Conservation (phyloP, 2,113 vertebrate species). For the Hiodon tergisus region DNA sequence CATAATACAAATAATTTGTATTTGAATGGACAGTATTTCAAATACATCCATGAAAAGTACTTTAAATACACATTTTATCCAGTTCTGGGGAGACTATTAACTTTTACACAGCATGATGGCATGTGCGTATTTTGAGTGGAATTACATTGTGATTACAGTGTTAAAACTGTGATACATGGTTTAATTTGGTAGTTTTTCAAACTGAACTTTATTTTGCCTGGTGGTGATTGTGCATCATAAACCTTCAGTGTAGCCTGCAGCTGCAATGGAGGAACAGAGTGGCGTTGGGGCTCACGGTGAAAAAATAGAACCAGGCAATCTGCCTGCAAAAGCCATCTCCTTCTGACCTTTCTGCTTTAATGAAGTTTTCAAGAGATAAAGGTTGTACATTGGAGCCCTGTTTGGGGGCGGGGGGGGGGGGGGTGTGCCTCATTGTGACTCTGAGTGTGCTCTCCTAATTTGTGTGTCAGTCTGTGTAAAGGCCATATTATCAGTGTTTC, state of each 20-base stretch:
- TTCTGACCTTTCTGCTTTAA: slow-evolving; percentile 60
- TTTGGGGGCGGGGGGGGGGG: not conserved
- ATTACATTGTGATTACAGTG: too few relatives aligned
- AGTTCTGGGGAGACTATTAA: too few relatives aligned
- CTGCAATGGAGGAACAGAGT: not conserved
- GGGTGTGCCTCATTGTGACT: not conserved
- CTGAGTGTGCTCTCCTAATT: not conserved
- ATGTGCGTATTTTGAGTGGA: too few relatives aligned
- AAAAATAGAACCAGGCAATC: slow-evolving; percentile 13
- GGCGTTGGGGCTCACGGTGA: not conserved
- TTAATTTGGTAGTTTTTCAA: not conserved
- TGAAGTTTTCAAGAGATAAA: slow-evolving; percentile 55
- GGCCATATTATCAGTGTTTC: slow-evolving; percentile 36
- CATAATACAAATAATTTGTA: too few relatives aligned
- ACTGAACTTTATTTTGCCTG: not conserved
- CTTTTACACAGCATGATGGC: too few relatives aligned
- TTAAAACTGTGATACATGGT: not conserved
- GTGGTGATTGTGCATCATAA: not conserved
- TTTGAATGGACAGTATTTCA: too few relatives aligned
- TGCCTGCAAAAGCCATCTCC: slow-evolving; percentile 34
- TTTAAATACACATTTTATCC: too few relatives aligned
- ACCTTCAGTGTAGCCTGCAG: slow-evolving; percentile 1
- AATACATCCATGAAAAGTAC: too few relatives aligned
- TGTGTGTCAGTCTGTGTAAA: slow-evolving; percentile 36
- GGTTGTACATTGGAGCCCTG: slow-evolving; percentile 41